Base-by-base conservation (phyloP, 2,888 invertebrate genomes). In the Drosophila lacicola region DNA sequence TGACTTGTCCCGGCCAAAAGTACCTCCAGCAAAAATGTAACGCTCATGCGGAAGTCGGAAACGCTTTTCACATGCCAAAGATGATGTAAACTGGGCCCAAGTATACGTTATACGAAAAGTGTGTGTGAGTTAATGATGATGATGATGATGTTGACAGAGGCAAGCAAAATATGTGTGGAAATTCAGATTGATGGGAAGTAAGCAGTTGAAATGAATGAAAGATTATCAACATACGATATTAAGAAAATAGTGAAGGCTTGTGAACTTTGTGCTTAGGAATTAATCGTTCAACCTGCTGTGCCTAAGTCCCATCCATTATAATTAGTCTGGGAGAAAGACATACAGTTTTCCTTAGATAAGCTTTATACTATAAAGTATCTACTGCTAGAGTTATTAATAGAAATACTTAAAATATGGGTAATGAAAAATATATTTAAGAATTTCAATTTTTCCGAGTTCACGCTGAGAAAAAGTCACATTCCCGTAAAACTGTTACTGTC, bases 31-130 rank as follows among this genome's bases (percentile, higher is more conserved):
- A 37, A 36, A 69, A 34, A 54, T 76, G 58, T 70, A 66, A 66
- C 64, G 47, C 49, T 61, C 51, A 77, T 74, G 74, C 80, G 84
- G 82, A 82, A 82, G 84, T 78, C 82, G 84, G 82, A 84, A 82
- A 71, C 70, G 78, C 69, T 84, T 84, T 76, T 64, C 61, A 70
- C 70, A 64, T 64, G 76, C 64, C 70, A 70, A 76, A 80, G 82
- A 84, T 82, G 71, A 74, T 81, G 81, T 63, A 79, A 77, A 72
- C 67, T 64, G 75, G 58, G 71, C 53, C 60, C 53, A 64, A 73
- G 61, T 70, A 54, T 64, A 53, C 51, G 61, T 65, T 57, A 21
- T 25, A 49, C 13, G 41, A 36, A 50, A 44, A 60, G 8, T 39
- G 51, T 62, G 68, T 60, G 42, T 56, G 45, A 17, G 51, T 45